A percentile compares a stretch with the other conserved stretches of the same genome.
phyloP scores from a whole-genome alignment of 2,888 invertebrate genomes.

The Exephanes ischioxanthus region DNA sequence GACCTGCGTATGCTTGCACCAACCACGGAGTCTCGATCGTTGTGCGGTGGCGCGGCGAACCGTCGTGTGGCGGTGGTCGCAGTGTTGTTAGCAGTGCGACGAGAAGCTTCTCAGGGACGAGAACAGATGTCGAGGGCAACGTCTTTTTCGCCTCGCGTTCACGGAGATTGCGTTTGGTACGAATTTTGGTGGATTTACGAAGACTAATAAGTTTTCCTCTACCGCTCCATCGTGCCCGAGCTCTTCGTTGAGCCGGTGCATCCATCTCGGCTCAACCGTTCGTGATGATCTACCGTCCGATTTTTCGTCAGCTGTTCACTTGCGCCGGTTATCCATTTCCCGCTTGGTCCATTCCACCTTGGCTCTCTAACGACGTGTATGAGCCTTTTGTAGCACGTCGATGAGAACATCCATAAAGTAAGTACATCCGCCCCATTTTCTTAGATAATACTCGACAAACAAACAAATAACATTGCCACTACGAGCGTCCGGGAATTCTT shows the following conservation, averaged over 20 bases:
- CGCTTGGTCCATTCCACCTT: neutral
- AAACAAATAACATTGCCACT: neutral
- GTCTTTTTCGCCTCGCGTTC: neutral
- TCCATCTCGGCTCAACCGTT: neutral
- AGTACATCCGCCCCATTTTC: neutral
- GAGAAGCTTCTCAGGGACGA: neutral
- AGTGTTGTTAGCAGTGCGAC: neutral
- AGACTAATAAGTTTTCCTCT: neutral
- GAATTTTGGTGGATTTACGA: neutral
- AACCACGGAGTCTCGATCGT: conserved; percentile 3
- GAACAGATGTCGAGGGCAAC: neutral
- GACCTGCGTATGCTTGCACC: neutral
- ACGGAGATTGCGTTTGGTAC: neutral
- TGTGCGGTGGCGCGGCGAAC: conserved; percentile 12
- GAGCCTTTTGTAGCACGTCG: conserved; percentile 2
- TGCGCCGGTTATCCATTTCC: neutral
- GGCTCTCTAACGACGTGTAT: neutral
- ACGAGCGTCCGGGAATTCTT: neutral
- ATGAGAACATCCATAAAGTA: neutral
- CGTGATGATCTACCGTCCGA: neutral
- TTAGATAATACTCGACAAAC: neutral
- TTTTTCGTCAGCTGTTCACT: neutral
- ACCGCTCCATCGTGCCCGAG: neutral
- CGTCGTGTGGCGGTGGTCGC: neutral
- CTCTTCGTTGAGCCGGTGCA: neutral